phyloP scores from a whole-genome alignment of 1,140 invertebrate genomes.

The Pseudomyrmex flavicornis region DNA sequence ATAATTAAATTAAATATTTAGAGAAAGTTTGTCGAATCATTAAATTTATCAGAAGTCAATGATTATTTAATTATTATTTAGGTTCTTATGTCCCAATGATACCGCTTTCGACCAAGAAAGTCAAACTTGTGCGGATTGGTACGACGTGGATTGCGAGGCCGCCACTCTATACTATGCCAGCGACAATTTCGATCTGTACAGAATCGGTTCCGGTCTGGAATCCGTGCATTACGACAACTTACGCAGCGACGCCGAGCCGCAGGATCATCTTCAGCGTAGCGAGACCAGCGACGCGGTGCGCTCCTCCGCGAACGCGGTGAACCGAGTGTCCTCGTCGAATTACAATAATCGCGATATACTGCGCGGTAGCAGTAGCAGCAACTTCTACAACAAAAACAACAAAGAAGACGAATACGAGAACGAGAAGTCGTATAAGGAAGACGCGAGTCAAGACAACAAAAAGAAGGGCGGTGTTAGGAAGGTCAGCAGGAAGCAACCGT shows the following conservation, averaged over 20 bases:
- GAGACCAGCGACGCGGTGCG: constrained; percentile 89
- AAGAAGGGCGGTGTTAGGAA: constrained; percentile 81
- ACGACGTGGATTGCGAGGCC: constrained; percentile 93
- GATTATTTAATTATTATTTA: constrained; percentile 82
- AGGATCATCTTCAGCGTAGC: constrained; percentile 91
- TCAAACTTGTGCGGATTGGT: constrained; percentile 96
- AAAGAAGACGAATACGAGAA: constrained; percentile 87
- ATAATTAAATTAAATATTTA: constrained; percentile 2
- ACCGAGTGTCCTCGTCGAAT: constrained; percentile 74
- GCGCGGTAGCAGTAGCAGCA: constrained; percentile 89
- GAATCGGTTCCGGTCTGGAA: constrained; percentile 88
- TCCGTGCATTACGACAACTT: constrained; percentile 81
- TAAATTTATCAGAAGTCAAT: background rate
- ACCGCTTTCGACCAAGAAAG: constrained; percentile 97
- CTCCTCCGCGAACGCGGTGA: constrained; percentile 78
- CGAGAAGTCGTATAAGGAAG: constrained; percentile 82
- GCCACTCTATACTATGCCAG: constrained; percentile 92
- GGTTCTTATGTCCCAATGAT: constrained; percentile 96
- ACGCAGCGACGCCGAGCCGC: constrained; percentile 89
- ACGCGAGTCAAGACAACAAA: constrained; percentile 79
- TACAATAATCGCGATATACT: constrained; percentile 85
- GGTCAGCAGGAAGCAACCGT: constrained; percentile 81
- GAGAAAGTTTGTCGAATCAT: background rate
- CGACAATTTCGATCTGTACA: constrained; percentile 94
- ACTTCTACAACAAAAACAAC: constrained; percentile 89